Evolutionary conservation across 2,113 vertebrate species (phyloP), one percentile per base, ranked within the genome.

Genomic region (Rhegmatorhina hoffmannsi): DNA sequence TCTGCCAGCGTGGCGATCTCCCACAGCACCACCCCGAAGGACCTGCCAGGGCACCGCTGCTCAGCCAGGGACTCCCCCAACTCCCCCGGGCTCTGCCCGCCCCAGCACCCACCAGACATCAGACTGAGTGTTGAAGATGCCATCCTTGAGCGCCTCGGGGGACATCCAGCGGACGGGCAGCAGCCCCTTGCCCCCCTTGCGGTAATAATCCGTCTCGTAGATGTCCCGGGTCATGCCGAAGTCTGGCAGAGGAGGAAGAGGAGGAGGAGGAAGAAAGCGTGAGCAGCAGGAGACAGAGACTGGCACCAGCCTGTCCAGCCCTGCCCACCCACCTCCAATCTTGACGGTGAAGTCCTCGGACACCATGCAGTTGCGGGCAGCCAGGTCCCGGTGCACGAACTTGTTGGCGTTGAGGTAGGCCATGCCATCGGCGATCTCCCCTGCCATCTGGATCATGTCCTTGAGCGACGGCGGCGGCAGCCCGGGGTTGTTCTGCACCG

Each of bases 361-460:
- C 91, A 98, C 98, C 98, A 98, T 98, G 97, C 98, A 98, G 97
- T 98, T 98, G 26, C 98, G 98, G 38, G 98, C 98, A 0, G 98
- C 98, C 59, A 98, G 96, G 89, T 98, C 98, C 3, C 98, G 96
- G 90, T 98, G 98, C 58, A 98, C 98, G 3, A 98, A 98, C 90
- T 98, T 98, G 52, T 98, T 98, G 90, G 98, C 98, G 1, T 96
- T 98, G 38, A 98, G 97, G 87, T 98, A 98, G 4, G 98, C 98
- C 98, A 98, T 98, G 75, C 98, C 98, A 0, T 98, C 98, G 0
- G 98, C 98, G 2, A 98, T 98, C 94, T 98, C 98, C 1, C 98
- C 98, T 0, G 98, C 98, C 98, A 98, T 98, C 96, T 98, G 98
- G 47, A 98, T 98, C 98, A 98, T 98, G 43, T 97, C 97, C 72